phyloP scores from a whole-genome alignment of 2,113 vertebrate species.

The Pedionomus torquatus region DNA sequence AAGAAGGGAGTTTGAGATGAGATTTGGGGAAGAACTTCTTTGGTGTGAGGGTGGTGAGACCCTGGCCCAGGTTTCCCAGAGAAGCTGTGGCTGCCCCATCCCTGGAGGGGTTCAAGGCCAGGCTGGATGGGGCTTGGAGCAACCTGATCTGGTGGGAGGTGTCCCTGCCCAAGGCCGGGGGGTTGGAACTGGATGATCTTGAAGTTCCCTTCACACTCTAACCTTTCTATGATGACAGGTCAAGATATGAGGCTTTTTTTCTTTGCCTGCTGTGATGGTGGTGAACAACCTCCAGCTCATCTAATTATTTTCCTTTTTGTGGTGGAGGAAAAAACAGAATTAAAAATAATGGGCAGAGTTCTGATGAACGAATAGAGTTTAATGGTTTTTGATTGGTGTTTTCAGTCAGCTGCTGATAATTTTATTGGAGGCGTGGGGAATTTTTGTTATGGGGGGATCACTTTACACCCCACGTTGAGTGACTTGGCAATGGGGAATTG shows the following conservation, averaged over 20 bases:
- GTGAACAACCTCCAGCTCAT: neutral
- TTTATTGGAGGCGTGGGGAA: neutral
- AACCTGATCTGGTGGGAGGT: no score
- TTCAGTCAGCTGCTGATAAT: slow-evolving; percentile 21
- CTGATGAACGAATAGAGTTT: neutral
- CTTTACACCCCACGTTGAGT: neutral
- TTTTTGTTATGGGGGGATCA: neutral
- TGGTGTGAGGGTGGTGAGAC: no score
- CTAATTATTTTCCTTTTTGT: neutral
- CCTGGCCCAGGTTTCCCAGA: no score
- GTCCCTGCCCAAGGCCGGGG: no score
- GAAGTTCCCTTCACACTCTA: no score
- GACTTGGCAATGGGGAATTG: slow-evolving; percentile 20
- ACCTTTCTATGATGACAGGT: no score
- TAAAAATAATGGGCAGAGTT: neutral
- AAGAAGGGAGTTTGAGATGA: no score
- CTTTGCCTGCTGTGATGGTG: neutral
- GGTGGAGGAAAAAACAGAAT: neutral
- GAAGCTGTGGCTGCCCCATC: no score
- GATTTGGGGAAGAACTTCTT: no score
- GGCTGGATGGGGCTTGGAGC: no score
- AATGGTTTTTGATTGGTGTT: neutral
- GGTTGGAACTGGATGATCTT: no score
- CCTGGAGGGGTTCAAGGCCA: no score
- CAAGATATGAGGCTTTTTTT: neutral